Base-by-base conservation (phyloP, 2,888 invertebrate species). In the Odontocolon sp. region DNA sequence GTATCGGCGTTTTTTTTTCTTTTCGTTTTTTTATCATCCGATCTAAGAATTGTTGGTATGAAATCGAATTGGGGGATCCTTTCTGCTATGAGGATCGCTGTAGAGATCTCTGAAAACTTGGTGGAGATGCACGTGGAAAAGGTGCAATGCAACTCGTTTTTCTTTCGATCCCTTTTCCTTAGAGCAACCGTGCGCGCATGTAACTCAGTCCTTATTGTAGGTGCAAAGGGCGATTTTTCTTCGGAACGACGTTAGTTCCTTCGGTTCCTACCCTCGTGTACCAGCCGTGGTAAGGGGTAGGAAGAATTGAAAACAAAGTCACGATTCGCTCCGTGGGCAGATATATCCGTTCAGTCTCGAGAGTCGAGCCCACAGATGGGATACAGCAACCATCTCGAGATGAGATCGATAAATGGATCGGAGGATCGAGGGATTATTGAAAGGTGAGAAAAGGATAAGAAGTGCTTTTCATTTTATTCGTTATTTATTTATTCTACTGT, bases 281-380 rank as follows among this genome's bases (percentile, higher is more conserved):
- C 57, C 26, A 45, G 38, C 18, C 36, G 47, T 4, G 33, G 11
- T 2, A 23, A 6, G 26, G 28, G n/a, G 28, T 8, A 26, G 50
- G 56, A 79, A 82, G 83, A 86, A 86, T 86, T 86, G 85, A 80
- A 86, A 86, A 85, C 83, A 79, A 84, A 86, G 85, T 86, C 86
- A 85, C 86, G 86, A 84, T 82, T 82, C 81, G 75, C 77, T 67
- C 45, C 47, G 38, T 67, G 18, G 59, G 59, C 66, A 52, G 57
- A 69, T 66, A 76, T 61, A 70, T 70, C 54, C 54, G 45, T 70
- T 56, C 47, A 54, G 42, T 67, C 59, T 69, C 59, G 18, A 26
- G 59, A 31, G 54, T 38, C 45, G 16, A 21, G 26, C 18, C 21
- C 42, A 42, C 11, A 6, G 54, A 9, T 36, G 6, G 9, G 50